These are phyloP conservation scores for Dorcus parallelipipedus DNA, from an alignment of 2,888 invertebrate genomes.

Conservation along the genomic window DNA sequence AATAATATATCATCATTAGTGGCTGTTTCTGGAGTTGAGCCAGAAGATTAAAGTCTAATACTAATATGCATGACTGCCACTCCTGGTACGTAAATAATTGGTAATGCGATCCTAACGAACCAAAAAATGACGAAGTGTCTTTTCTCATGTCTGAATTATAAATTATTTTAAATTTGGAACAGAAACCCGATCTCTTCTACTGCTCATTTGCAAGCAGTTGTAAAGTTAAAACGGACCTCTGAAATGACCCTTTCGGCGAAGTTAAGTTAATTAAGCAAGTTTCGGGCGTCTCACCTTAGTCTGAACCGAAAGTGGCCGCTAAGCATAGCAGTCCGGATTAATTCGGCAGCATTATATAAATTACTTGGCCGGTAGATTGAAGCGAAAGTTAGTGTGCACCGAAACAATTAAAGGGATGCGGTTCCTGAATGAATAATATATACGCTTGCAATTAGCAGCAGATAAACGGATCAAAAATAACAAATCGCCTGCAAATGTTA, in stretches of 20 bases:
- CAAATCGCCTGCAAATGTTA: too few species aligned
- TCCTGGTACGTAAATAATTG: neutral
- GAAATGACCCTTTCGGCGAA: constrained; percentile 21
- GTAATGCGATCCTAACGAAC: neutral
- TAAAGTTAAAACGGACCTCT: constrained; percentile 21
- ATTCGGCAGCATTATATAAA: constrained; percentile 11
- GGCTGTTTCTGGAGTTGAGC: neutral
- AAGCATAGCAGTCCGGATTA: constrained; percentile 10
- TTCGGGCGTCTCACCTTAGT: constrained; percentile 12
- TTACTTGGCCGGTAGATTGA: constrained; percentile 7
- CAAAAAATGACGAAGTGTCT: too few species aligned
- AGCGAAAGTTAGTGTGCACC: neutral
- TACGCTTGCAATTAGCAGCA: too few species aligned
- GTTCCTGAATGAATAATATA: too few species aligned
- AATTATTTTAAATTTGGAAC: neutral
- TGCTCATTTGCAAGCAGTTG: constrained; percentile 9
- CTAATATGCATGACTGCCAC: neutral
- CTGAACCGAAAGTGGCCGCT: constrained; percentile 7
- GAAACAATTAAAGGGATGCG: constrained; percentile 5
- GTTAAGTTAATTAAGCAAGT: constrained; percentile 27
- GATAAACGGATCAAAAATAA: too few species aligned
- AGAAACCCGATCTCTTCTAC: neutral
- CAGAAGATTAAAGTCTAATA: neutral
- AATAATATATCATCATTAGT: neutral
- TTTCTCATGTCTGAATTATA: neutral